Evolutionary conservation across 2,888 invertebrate species (phyloP), one percentile per base, ranked within the genome.

Genomic region (Dynastes hyllus): DNA sequence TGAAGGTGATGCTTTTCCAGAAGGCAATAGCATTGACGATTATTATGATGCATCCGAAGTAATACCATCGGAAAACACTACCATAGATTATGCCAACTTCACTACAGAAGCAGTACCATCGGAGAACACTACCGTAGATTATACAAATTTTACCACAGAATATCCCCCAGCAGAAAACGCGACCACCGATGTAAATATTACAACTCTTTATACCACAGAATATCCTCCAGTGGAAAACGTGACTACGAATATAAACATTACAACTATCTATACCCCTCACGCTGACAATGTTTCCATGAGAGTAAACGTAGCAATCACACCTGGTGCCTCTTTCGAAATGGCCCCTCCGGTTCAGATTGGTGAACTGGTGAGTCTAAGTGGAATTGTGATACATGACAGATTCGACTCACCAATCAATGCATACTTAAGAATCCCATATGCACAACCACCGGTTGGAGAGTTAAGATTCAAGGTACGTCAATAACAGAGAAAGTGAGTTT

Each of bases 401-500:
- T 13, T 45, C 3, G 13, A 27, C 8, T 9, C 11, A 40, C 29
- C 40, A n/a, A 40, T 75, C 13, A 40, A 61, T 40, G 73, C 61
- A 32, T 75, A 75, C 45, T 75, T 75, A 77, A 88, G 88, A 40
- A 87, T 89, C 71, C 88, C 89, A 0, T 89, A 87, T 77, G 89
- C 87, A 2, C 85, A 87, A 83, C 86, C 89, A 22, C 89, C 89
- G 2, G 29, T 88, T 32, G 87, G 87, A 32, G 80, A 85, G 6
- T 83, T 88, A 11, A 83, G 89, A 83, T 88, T 88, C 83, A 86
- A 87, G 85, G 89, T 89, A 85, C 55, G 78, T 70, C 29, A 29
- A 50, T n/a, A 51, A 13, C 58, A n/a, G 11, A 22, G 5, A 37
- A 37, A 5, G 4, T 5, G 32, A 37, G 32, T 37, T 32, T 5